Percentiles rank a stretch among this genome's conserved stretches.
phyloP scores from a whole-genome alignment of 2,113 vertebrate species.

The Otis tarda region DNA sequence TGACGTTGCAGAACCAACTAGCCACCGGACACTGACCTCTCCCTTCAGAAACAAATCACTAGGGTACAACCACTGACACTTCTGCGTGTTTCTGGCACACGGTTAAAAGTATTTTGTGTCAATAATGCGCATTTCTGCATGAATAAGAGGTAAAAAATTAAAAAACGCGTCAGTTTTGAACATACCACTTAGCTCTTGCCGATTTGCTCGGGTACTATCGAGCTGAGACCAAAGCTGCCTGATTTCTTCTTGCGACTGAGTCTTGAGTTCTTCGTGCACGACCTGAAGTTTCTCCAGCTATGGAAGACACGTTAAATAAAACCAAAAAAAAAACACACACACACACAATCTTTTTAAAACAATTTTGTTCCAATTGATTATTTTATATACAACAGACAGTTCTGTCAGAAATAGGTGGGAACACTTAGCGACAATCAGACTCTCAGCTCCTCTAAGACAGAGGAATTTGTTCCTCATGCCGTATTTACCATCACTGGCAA shows the following conservation, averaged over 20 bases:
- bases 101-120: neutral
- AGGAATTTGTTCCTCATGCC: neutral
- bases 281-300: conserved; percentile 80
- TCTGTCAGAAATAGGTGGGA: neutral
- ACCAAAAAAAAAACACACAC: no score
- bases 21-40: neutral
- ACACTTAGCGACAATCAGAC: neutral
- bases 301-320: neutral
- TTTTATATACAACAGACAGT: neutral
- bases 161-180: neutral
- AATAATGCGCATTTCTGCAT: fast-evolving
- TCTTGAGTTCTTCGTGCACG: conserved; percentile 72
- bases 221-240: conserved; percentile 85
- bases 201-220: conserved; percentile 76
- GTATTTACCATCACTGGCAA: neutral
- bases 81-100: neutral
- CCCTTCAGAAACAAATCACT: neutral
- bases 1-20: neutral
- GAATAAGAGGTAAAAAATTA: neutral
- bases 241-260: conserved; percentile 82
- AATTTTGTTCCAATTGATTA: neutral
- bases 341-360: neutral
- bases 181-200: conserved; percentile 85
- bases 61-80: neutral
- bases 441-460: neutral